Evolutionary conservation across 2,888 invertebrate genomes (phyloP), one percentile per base, ranked within the genome.

Genomic region (Drosophila emarginata): DNA sequence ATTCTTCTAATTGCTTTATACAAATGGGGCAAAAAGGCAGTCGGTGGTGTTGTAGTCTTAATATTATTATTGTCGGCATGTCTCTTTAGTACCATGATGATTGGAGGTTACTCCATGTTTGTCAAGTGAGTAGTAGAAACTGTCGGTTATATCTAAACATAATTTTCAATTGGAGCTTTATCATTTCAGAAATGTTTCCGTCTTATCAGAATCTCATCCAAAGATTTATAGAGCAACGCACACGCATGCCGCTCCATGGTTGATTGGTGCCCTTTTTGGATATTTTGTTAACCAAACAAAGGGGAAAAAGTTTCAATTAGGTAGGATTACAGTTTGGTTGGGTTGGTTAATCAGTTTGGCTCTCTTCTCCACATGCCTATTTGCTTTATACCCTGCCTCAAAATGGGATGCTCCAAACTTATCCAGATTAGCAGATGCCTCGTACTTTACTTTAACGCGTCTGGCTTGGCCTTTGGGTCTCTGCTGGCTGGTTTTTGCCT

Each of bases 1-100:
- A 71, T 94, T 6, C 86, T 94, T 7, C 78, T 94, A 50, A 90
- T 92, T 23, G 89, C 92, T 0, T 77, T 94, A 11, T 91, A 91
- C 72, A 89, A 84, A 64, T 91, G 90, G 90, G 77, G 85, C 6
- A 84, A 66, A 14, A 85, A 79, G 18, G 87, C 78, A 0, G 65
- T 85, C 2, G 77, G 74, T 0, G 79, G 63, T 1, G 72, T 89
- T 4, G 36, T 86, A 5, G 45, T 82, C 0, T 11, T 91, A 0
- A 77, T 85, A 39, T 45, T 88, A 3, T 61, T 87, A 3, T 68
- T 90, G 3, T 80, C 85, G 4, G 82, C 83, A 0, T 90, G 84
- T 18, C 67, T 88, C 1, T 88, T 90, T 21, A 79, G 74, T 39
- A 76, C 74, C 7, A 87, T 90, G 67, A 65, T 89, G 58, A 58